Evolutionary conservation across 2,797 vertebrate species (phyloP), one percentile per base, ranked within the genome.

Genomic region (Crax fasciolata): DNA sequence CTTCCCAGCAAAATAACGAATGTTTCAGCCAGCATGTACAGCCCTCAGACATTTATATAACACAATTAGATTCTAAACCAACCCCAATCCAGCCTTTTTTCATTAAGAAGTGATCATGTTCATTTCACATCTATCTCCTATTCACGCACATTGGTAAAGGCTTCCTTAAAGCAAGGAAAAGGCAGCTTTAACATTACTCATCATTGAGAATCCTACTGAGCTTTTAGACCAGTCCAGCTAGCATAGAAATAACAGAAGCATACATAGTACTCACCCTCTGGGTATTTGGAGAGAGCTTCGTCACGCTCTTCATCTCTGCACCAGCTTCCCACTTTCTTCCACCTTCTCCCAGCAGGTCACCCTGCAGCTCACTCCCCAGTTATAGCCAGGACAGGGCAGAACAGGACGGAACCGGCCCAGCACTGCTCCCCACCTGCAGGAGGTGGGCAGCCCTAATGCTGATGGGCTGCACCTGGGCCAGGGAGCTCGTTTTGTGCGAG

Each of bases 281-380:
- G 65, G 7, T 11, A 23, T 0, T 2, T 0, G 0, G 9, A 10
- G 3, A 6, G 1, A 19, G 1, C 2, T 10, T 4, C 17, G 1
- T 48, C 5, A 0, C 4, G 0, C 4, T 3, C 13, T 9, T 2
- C 14, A 0, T 12, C 1, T 3, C 16, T 28, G 24, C 13, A 15
- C 4, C 8, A 21, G 25, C 15, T 4, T 35, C 5, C 15, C 6
- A 8, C 6, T 24, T 48, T 14, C 24, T 19, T 10, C 18, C 6
- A 43, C 18, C 12, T 23, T 8, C 51, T 4, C 3, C 19, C 1
- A 20, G 20, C 3, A 1, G 3, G 3, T 39, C 8, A 4, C 1
- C 30, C 28, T 3, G 0, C 59, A 20, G 5, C 7, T 25, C 7
- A 2, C 4, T 13, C 10, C 3, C 0, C 1, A 0, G 4, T 23